Evolutionary conservation across 2,888 invertebrate genomes (phyloP).

Genomic region (Plagiodera versicolora): DNA sequence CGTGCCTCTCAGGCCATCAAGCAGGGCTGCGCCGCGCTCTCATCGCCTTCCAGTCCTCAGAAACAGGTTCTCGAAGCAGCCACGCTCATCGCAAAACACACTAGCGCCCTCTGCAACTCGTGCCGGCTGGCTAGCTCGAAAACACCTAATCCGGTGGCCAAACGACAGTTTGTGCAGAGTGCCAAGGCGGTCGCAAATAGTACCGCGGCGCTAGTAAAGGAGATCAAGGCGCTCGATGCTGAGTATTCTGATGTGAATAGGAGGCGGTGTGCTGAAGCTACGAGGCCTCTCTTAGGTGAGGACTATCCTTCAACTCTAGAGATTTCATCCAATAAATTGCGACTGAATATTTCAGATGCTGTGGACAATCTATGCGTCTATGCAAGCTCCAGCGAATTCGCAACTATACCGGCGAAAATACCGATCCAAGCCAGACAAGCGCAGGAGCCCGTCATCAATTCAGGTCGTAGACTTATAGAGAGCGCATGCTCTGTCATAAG

Average conservation of each 20-base stretch:
- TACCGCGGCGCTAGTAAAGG: constrained; percentile 90
- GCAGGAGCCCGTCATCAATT: constrained; percentile 85
- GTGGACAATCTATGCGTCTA: constrained; percentile 91
- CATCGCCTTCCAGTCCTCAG: constrained; percentile 71
- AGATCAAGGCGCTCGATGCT: constrained; percentile 87
- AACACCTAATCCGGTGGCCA: constrained; percentile 87
- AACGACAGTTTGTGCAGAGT: constrained; percentile 95
- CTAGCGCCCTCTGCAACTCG: constrained; percentile 92
- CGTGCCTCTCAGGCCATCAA: constrained; percentile 90
- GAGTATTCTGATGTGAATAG: constrained; percentile 80
- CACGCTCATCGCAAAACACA: constrained; percentile 94
- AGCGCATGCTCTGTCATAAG: constrained; percentile 90
- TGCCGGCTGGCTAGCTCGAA: constrained; percentile 87
- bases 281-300: constrained; percentile 69
- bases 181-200: constrained; percentile 97
- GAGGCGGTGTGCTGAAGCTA: constrained; percentile 73
- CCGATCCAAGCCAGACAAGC: constrained; percentile 78
- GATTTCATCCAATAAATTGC: no score
- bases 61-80: constrained; percentile 88
- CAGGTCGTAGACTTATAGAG: constrained; percentile 77
- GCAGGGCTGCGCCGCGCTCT: constrained; percentile 79
- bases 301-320: no score
- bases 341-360: no score
- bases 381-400: constrained; percentile 92
- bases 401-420: constrained; percentile 88